Percentiles rank a stretch among this genome's conserved stretches.
phyloP scores from a whole-genome alignment of 2,888 invertebrate species.

The Magallana nippona region DNA sequence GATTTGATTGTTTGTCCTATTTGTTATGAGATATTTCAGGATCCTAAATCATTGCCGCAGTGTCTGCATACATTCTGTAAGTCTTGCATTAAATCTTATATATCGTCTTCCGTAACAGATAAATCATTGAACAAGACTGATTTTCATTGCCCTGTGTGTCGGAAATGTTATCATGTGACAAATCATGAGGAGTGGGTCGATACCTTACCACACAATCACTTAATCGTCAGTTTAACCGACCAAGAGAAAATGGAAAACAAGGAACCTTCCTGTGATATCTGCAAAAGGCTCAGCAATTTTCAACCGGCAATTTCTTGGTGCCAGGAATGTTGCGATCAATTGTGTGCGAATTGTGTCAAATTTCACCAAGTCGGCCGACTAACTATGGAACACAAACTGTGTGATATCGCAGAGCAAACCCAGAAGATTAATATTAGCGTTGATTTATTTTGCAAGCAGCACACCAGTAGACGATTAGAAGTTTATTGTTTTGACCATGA shows the following conservation, averaged over 20 bases:
- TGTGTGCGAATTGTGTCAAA: neutral
- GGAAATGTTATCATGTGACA: neutral
- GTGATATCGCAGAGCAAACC: neutral
- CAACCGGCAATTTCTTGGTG: conserved; percentile 27
- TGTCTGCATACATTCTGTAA: conserved; percentile 42
- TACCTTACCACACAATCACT: conserved; percentile 33
- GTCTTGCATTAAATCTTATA: conserved; percentile 2
- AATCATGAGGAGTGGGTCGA: neutral
- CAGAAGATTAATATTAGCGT: neutral
- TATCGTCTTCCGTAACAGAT: neutral
- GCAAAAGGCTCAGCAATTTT: neutral
- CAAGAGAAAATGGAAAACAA: neutral
- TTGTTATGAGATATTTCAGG: conserved; percentile 35
- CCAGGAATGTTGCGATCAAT: neutral
- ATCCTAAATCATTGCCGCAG: conserved; percentile 13
- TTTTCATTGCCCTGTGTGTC: conserved; percentile 18
- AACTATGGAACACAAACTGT: conserved; percentile 4
- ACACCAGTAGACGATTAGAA: conserved; percentile 10
- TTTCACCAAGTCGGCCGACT: neutral
- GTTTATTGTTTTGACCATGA: conserved; percentile 34
- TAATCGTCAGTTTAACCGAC: conserved; percentile 30
- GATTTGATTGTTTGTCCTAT: conserved; percentile 35
- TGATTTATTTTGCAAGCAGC: neutral
- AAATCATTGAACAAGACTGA: neutral
- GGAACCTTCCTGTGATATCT: neutral